phyloP scores from a whole-genome alignment of 2,113 vertebrate genomes.

The Orcinus orca region DNA sequence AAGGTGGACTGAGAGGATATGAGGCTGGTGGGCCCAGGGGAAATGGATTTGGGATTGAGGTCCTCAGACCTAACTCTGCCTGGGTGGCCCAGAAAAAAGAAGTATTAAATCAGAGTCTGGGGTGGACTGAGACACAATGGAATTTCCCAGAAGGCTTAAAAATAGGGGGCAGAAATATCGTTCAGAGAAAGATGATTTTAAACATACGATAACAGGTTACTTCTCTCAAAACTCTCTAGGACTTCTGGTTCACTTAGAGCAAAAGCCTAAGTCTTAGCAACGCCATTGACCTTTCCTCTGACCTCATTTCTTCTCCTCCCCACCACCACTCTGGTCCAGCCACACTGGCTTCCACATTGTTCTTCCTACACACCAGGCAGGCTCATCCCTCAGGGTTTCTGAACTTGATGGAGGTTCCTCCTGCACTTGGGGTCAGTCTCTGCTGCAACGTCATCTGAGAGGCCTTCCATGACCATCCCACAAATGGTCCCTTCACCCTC shows the following conservation, averaged over 20 bases:
- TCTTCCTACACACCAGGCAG: background rate
- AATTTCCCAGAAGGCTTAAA: background rate
- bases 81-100: background rate
- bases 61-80: background rate
- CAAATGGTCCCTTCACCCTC: background rate
- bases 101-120: background rate
- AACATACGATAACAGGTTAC: background rate
- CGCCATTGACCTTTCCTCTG: background rate
- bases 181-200: background rate
- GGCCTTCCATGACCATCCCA: background rate
- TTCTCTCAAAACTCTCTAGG: background rate
- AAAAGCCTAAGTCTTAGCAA: background rate
- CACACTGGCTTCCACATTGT: background rate
- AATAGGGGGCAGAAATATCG: background rate
- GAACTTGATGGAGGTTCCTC: background rate
- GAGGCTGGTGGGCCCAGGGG: background rate
- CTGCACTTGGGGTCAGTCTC: background rate
- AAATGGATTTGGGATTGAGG: background rate
- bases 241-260: background rate
- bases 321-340: background rate
- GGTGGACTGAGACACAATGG: background rate
- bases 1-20: background rate
- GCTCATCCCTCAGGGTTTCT: background rate
- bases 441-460: background rate
- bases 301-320: background rate